Evolutionary conservation across 37 sponge, comb jelly and placozoan species (phyloP), one percentile per base, ranked within the genome.

Genomic region (Aplysina aerophoba): DNA sequence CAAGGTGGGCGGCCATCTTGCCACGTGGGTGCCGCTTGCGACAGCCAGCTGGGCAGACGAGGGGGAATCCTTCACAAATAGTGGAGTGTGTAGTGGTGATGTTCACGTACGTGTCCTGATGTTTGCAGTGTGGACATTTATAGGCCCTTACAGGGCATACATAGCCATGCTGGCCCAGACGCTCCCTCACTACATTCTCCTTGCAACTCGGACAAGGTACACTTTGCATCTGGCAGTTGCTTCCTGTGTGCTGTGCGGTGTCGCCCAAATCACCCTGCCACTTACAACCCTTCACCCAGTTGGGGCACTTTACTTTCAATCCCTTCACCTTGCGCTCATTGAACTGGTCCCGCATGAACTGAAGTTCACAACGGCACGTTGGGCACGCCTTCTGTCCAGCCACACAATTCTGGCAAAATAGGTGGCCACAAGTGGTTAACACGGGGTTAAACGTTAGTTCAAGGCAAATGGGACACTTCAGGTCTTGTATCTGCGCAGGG

Each of bases 211-310:
- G 44, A 16, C 78, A 75, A 22, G 78, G 16, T 3, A 75, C 14
- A 2, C 5, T 22, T 3, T 31, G 14, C 16, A 75, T 40, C 1
- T 6, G 78, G 12, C 78, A 75, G 3, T 8, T 36, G 0, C 14
- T 24, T 1, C 15, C 16, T 21, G 36, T 15, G 55, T 55, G 59
- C 0, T 66, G 19, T 28, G 55, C 79, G 13, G 57, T 28, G 55
- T 88, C 59, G 24, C 50, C 65, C 35, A 88, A 28, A 20, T 22
- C 24, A 22, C 84, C 89, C 39, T 55, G 38, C 89, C 89, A 88
- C 4, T 75, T 21, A 37, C 89, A 88, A 0, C 89, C 84, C 19
- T 24, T n/a, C 36, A 3, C 35, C 1, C 11, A 37, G 67, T 83
- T 73, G 39, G 33, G 14, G 33, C 89, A 88, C 31, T 54, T 71